A percentile compares a stretch with the other conserved stretches of the same genome.
Evolutionary conservation across 2,113 vertebrate species (phyloP).

Genomic region (Argyrosomus japonicus): DNA sequence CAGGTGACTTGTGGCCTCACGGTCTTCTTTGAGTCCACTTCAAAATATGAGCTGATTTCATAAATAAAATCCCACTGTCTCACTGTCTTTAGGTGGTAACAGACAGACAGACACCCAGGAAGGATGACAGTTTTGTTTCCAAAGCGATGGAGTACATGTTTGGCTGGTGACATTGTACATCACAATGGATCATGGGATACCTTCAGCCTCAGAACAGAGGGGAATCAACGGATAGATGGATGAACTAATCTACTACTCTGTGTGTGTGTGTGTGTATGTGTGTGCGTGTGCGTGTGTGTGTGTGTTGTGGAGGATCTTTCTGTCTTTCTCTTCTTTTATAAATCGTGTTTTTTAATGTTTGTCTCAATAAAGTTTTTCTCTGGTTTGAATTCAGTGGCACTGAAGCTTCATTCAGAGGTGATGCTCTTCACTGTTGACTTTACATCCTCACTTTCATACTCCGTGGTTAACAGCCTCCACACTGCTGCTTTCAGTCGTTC

Average conservation of each 20-base stretch:
- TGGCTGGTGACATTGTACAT: slow-evolving; percentile 88
- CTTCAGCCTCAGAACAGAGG: slow-evolving; percentile 8
- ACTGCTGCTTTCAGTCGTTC: background rate
- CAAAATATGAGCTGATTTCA: background rate
- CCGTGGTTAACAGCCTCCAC: background rate
- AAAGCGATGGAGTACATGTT: slow-evolving; percentile 98
- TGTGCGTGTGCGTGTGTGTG: background rate
- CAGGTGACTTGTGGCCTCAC: slow-evolving; percentile 81
- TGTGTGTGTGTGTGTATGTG: background rate
- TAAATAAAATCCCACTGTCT: background rate
- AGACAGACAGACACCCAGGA: slow-evolving; percentile 93
- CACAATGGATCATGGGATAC: slow-evolving; percentile 21
- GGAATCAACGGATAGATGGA: background rate
- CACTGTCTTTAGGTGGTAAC: slow-evolving; percentile 87
- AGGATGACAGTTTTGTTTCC: slow-evolving; percentile 93
- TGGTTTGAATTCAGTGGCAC: background rate
- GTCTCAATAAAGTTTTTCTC: slow-evolving; percentile 68
- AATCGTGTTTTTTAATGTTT: slow-evolving; percentile 51
- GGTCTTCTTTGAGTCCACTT: background rate
- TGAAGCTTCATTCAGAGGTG: background rate
- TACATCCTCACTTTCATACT: too few relatives aligned
- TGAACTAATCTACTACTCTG: slow-evolving; percentile 46
- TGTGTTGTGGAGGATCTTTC: slow-evolving; percentile 11
- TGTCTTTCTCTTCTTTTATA: slow-evolving; percentile 45
- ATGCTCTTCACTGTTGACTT: background rate